Evolutionary conservation across 1,140 invertebrate genomes (phyloP), one percentile per base, ranked within the genome.

Genomic region (Drosophila parabipectinata): DNA sequence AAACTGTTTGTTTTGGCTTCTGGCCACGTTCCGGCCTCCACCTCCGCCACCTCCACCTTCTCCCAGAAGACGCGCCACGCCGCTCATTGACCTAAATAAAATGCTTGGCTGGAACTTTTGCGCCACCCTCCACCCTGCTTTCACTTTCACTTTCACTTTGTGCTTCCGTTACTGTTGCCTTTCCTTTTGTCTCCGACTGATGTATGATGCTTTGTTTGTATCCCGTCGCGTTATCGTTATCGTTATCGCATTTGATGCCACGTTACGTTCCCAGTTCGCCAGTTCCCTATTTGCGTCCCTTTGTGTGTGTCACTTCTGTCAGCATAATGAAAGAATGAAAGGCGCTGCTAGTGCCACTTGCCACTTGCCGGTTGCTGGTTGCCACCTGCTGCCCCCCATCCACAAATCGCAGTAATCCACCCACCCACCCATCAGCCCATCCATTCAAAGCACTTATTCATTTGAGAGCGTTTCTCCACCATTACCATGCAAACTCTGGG

Each of bases 1-100:
- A 48, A 72, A 53, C 51, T 73, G 71, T 73, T 74, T 63, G 39
- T 60, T 59, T 72, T 72, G 53, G 45, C 67, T 57, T 28, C 67
- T 58, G 66, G 64, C 68, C 30, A 61, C 56, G 48, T 72, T 60
- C 21, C 3, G 3, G 2, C 14, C 18, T 18, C 18, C n/a, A n/a
- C 1, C n/a, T 24, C n/a, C n/a, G n/a, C n/a, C n/a, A n/a, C 14
- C 18, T 18, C 18, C n/a, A n/a, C 1, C n/a, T 24, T 12, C 6
- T n/a, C 3, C 7, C 10, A 14, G 37, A 48, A 62, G 48, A 68
- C 28, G 24, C 34, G 34, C 34, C 34, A 28, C 30, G 30, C 30
- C 71, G 66, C 85, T 83, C 82, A 89, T 87, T 87, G 83, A 89
- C 84, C 84, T 77, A 87, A 85, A 85, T 87, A 81, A 87, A 87